These are phyloP conservation scores for Forbesichthys agassizii DNA, from an alignment of 2,113 vertebrate species.

Conservation along the genomic window DNA sequence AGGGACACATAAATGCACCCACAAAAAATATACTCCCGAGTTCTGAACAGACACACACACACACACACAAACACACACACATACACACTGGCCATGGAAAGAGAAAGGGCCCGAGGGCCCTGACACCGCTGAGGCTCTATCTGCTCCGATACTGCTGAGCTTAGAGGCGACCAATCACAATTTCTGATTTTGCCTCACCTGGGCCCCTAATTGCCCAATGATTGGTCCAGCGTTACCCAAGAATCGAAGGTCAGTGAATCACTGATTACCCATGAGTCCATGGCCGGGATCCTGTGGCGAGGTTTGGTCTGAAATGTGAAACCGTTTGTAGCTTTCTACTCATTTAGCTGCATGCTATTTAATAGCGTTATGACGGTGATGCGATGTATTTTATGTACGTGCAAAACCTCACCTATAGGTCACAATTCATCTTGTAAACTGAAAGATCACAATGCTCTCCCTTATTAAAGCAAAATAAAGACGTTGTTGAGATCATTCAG, in stretches of 20 bases:
- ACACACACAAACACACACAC: slow-evolving; percentile 42
- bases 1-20: slow-evolving; percentile 43
- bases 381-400: slow-evolving; percentile 24
- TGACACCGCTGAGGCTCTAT: slow-evolving; percentile 45
- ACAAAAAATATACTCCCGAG: slow-evolving; percentile 29
- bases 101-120: slow-evolving; percentile 53
- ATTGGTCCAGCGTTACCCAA: slow-evolving; percentile 60
- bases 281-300: slow-evolving; percentile 39
- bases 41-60: slow-evolving; percentile 37
- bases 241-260: slow-evolving; percentile 68
- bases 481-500: slow-evolving; percentile 16
- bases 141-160: slow-evolving; percentile 47
- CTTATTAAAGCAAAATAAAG: background rate
- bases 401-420: slow-evolving; percentile 3
- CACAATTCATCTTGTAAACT: background rate
- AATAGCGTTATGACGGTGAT: slow-evolving; percentile 6
- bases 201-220: slow-evolving; percentile 66
- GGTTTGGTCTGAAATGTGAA: slow-evolving; percentile 39
- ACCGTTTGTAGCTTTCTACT: slow-evolving; percentile 15
- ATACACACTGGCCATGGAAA: background rate
- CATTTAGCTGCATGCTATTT: background rate
- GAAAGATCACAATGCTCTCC: background rate
- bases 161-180: slow-evolving; percentile 51
- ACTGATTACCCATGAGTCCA: slow-evolving; percentile 61
- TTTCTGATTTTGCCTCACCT: slow-evolving; percentile 58